These are phyloP conservation scores for Astreopora myriophthalma DNA, from an alignment of 64 coral and sea anemone genomes.

Conservation along the genomic window DNA sequence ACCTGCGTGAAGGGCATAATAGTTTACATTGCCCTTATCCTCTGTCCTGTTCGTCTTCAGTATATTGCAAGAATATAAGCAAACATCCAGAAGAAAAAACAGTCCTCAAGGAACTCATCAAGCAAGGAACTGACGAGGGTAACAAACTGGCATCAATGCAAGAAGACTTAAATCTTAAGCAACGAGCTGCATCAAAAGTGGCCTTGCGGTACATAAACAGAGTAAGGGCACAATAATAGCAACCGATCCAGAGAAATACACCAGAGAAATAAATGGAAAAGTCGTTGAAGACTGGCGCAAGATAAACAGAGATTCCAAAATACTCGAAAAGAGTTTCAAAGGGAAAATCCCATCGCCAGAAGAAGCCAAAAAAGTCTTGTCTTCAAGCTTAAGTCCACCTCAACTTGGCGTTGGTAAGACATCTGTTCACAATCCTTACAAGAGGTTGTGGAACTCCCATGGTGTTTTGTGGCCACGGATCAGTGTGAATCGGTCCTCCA, in stretches of 20 bases:
- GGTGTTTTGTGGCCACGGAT: constrained; percentile 13
- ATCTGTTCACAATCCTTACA: constrained; percentile 37
- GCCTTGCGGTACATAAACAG: not conserved
- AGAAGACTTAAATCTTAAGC: not conserved
- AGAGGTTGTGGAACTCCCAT: constrained; percentile 29
- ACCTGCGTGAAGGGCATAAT: constrained; percentile 49
- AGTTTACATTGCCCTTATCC: constrained; percentile 62
- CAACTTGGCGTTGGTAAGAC: constrained; percentile 16
- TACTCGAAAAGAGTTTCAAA: constrained; percentile 46
- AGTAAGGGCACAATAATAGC: constrained; percentile 31
- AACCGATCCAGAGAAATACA: constrained; percentile 40
- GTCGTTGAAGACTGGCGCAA: constrained; percentile 21
- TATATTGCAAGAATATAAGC: constrained; percentile 43
- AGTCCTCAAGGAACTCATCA: constrained; percentile 23
- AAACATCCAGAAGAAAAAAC: constrained; percentile 58
- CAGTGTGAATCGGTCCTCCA: not conserved
- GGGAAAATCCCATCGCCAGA: constrained; percentile 22
- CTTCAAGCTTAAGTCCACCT: not conserved
- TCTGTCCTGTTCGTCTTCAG: constrained; percentile 26
- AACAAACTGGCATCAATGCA: not conserved
- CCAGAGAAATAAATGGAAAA: constrained; percentile 1
- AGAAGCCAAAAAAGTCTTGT: constrained; percentile 16
- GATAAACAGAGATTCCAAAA: constrained; percentile 22
- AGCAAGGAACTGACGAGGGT: not conserved
- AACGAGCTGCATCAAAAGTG: not conserved